Percentiles rank a stretch among this genome's conserved stretches.
phyloP scores from a whole-genome alignment of 2,888 invertebrate species.

The Venusia cambrica region DNA sequence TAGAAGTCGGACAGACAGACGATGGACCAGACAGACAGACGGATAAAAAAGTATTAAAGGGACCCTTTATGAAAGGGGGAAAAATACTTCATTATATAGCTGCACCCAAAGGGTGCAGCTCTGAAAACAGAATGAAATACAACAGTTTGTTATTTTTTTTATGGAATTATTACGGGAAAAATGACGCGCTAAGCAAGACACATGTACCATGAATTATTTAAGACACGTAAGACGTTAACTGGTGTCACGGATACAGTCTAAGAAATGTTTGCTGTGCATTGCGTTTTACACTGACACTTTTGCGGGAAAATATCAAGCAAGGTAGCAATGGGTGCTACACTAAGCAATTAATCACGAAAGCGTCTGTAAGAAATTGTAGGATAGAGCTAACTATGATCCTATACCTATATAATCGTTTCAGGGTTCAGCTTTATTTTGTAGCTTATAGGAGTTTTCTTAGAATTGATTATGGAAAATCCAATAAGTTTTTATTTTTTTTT shows the following conservation, averaged over 20 bases:
- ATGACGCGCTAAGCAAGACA: conserved; percentile 34
- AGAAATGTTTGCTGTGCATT: conserved; percentile 5
- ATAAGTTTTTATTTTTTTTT: too few species aligned
- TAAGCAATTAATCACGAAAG: background rate
- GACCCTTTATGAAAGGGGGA: too few species aligned
- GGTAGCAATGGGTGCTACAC: background rate
- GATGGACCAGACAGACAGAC: too few species aligned
- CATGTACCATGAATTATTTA: conserved; percentile 34
- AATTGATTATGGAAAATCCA: too few species aligned
- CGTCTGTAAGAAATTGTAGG: background rate
- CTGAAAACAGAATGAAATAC: too few species aligned
- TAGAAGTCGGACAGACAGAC: too few species aligned
- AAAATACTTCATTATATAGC: too few species aligned
- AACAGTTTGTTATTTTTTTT: too few species aligned
- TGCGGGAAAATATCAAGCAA: background rate
- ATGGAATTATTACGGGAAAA: too few species aligned
- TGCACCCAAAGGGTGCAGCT: too few species aligned
- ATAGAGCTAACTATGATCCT: background rate
- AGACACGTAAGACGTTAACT: conserved; percentile 27
- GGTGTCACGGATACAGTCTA: conserved; percentile 12
- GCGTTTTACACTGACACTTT: background rate
- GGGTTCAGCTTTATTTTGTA: conserved; percentile 10
- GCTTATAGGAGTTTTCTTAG: too few species aligned
- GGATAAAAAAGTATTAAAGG: too few species aligned
- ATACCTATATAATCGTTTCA: background rate